phyloP scores from a whole-genome alignment of 2,113 vertebrate genomes.

The Sinocyclocheilus maitianheensis region DNA sequence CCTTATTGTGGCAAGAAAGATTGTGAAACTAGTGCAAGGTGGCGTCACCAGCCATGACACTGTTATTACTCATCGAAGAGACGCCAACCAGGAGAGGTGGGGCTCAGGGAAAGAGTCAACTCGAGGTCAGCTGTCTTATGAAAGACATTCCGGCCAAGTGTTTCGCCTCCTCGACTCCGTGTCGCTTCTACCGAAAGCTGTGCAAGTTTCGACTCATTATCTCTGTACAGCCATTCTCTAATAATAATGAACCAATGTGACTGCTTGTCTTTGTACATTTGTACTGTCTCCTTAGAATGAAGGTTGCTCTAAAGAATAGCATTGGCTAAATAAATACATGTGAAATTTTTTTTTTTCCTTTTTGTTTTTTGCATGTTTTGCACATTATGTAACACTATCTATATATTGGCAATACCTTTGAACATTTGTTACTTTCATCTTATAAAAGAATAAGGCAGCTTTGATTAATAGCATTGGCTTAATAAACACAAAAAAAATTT shows the following conservation, averaged over 20 bases:
- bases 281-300: neutral
- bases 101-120: constrained; percentile 52
- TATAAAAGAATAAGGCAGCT: neutral
- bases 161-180: constrained; percentile 47
- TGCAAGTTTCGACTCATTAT: constrained; percentile 21
- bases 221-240: neutral
- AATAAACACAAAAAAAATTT: neutral
- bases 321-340: neutral
- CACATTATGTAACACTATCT: too few species aligned
- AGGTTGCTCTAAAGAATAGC: neutral
- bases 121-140: constrained; percentile 54
- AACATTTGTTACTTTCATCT: neutral
- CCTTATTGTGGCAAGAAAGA: constrained; percentile 55
- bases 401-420: neutral
- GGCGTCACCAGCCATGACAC: constrained; percentile 46
- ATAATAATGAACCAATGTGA: neutral
- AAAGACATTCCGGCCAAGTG: constrained; percentile 41
- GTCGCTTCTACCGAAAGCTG: constrained; percentile 36
- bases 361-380: too few species aligned
- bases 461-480: neutral
- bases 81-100: constrained; percentile 49
- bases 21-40: constrained; percentile 54
- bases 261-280: neutral
- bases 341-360: too few species aligned
- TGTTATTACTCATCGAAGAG: constrained; percentile 57